These are phyloP conservation scores for Hippocampus guttulatus DNA, from an alignment of 2,113 vertebrate species.

Conservation along the genomic window DNA sequence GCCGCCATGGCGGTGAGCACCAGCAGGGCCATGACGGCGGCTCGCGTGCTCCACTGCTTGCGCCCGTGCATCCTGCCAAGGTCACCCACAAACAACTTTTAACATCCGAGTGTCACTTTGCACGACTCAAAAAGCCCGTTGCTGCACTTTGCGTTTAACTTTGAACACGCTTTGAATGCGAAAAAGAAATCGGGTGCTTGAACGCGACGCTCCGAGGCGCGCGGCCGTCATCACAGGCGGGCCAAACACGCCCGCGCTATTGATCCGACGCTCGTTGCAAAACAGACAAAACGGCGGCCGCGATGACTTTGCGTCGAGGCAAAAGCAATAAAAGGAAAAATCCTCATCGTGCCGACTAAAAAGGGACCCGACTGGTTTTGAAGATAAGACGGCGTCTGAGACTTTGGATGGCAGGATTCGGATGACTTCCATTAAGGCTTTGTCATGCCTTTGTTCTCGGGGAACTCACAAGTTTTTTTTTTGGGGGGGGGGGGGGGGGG, in stretches of 20 bases:
- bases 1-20: slow-evolving; percentile 62
- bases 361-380: not conserved
- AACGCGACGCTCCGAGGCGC: not conserved
- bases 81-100: not conserved
- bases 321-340: slow-evolving; percentile 5
- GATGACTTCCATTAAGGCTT: not conserved
- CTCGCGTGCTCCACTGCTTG: slow-evolving; percentile 60
- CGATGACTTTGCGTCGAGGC: not conserved
- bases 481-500: not conserved
- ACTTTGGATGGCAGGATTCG: not conserved
- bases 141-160: slow-evolving; percentile 12
- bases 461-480: not conserved
- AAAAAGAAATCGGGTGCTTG: slow-evolving; percentile 19
- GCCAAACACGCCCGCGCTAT: not conserved
- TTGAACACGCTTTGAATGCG: slow-evolving; percentile 11
- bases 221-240: not conserved
- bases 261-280: not conserved
- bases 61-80: slow-evolving; percentile 67
- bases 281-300: not conserved
- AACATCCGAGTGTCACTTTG: too few species aligned
- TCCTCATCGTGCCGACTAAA: slow-evolving; percentile 3
- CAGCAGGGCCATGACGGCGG: slow-evolving; percentile 66
- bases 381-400: slow-evolving; percentile 1
- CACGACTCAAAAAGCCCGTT: too few species aligned
- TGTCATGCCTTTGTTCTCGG: not conserved